Conservation (phyloP, 1,140 invertebrate genomes). For the Drosophila subobscura region DNA sequence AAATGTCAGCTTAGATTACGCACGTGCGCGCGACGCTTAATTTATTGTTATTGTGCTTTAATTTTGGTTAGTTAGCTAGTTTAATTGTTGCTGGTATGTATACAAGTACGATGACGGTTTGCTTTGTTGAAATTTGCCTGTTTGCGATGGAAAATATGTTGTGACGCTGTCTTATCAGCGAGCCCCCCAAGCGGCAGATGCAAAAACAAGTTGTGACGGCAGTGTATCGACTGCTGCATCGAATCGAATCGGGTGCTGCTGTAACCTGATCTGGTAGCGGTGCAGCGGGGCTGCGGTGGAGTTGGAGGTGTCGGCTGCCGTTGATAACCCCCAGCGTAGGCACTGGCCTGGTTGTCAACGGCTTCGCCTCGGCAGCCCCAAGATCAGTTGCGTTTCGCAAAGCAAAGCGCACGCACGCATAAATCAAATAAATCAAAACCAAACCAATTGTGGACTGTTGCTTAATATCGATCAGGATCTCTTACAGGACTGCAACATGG, state of each 20-base stretch:
- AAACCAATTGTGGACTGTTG: neutral
- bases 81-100: conserved; percentile 5
- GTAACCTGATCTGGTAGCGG: conserved; percentile 55
- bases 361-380: conserved; percentile 7
- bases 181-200: conserved; percentile 26
- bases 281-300: conserved; percentile 32
- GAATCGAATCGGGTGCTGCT: conserved; percentile 23
- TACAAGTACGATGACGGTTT: neutral
- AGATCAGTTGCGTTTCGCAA: conserved; percentile 36
- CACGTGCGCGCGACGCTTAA: conserved; percentile 51
- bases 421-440: conserved; percentile 6
- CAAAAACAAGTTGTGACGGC: conserved; percentile 64
- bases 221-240: conserved; percentile 45
- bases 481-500: conserved; percentile 54
- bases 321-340: conserved; percentile 68
- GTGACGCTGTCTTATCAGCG: conserved; percentile 58
- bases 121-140: neutral
- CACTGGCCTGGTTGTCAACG: conserved; percentile 55
- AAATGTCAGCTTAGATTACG: conserved; percentile 1
- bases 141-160: conserved; percentile 58
- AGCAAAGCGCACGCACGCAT: conserved; percentile 23
- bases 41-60: conserved; percentile 44
- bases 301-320: conserved; percentile 5
- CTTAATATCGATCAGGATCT: neutral
- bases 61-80: conserved; percentile 51